phyloP scores from a whole-genome alignment of 2,113 vertebrate genomes.

The Xyrauchen texanus region DNA sequence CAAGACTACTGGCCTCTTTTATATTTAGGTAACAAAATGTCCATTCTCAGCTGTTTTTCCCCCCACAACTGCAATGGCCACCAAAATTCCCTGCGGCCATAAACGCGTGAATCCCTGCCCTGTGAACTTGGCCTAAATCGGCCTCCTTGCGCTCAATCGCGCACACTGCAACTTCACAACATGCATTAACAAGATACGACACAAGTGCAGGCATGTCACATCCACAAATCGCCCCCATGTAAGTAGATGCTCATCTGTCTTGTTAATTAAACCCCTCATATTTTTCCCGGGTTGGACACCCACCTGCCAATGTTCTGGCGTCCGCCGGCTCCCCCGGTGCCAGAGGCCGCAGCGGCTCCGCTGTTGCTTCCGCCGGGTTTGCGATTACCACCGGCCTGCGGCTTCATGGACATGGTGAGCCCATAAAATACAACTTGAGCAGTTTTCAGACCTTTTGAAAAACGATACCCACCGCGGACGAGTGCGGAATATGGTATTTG shows the following conservation, averaged over 20 bases:
- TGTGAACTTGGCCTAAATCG: constrained; percentile 41
- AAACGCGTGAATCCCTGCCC: constrained; percentile 24
- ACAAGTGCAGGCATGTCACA: constrained; percentile 43
- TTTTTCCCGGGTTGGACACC: constrained; percentile 58
- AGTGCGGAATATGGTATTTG: constrained; percentile 40
- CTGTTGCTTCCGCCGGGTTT: constrained; percentile 76
- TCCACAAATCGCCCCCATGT: neutral
- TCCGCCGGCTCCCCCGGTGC: constrained; percentile 73
- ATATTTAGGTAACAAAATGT: constrained; percentile 8
- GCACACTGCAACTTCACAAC: constrained; percentile 38
- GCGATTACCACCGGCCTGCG: constrained; percentile 79
- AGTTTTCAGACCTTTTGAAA: constrained; percentile 59
- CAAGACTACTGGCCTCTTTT: constrained; percentile 3
- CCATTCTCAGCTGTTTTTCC: neutral
- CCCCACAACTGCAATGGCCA: neutral
- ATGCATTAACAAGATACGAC: constrained; percentile 42
- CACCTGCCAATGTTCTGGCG: constrained; percentile 87
- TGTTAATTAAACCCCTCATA: neutral
- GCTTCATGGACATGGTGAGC: constrained; percentile 89
- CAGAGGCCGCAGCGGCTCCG: constrained; percentile 75
- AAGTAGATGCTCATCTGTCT: neutral
- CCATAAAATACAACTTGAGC: constrained; percentile 77
- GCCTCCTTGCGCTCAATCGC: constrained; percentile 39
- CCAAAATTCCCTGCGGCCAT: constrained; percentile 6
- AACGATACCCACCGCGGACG: constrained; percentile 57